phyloP scores from a whole-genome alignment of 2,888 invertebrate species.

The Drosophila formosana region DNA sequence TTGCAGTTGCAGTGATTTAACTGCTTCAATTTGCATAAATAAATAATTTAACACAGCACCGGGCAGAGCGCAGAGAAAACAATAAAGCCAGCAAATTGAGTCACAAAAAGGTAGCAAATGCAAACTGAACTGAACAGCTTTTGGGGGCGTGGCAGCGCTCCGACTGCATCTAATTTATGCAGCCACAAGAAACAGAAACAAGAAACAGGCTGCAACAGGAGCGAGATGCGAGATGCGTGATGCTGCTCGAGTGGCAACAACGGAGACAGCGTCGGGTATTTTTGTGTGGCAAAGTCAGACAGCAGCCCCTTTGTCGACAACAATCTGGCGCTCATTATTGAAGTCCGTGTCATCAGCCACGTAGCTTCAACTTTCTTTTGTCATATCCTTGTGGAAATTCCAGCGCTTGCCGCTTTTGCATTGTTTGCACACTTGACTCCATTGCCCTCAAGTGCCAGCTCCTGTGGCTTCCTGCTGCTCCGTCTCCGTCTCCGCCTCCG shows the following conservation, averaged over 20 bases:
- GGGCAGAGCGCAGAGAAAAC: no score
- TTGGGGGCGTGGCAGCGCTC: slow-evolving; percentile 30
- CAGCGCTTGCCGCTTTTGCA: slow-evolving; percentile 64
- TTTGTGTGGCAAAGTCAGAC: slow-evolving; percentile 37
- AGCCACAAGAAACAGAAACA: slow-evolving; percentile 18
- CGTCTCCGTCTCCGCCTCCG: neutral
- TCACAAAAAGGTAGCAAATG: slow-evolving; percentile 56
- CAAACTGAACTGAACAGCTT: slow-evolving; percentile 27
- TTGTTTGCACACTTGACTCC: slow-evolving; percentile 79
- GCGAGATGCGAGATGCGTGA: slow-evolving; percentile 47
- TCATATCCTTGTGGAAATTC: slow-evolving; percentile 63
- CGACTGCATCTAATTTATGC: slow-evolving; percentile 70
- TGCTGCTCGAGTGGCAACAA: slow-evolving; percentile 40
- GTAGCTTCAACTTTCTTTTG: slow-evolving; percentile 34
- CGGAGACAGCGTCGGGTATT: slow-evolving; percentile 6
- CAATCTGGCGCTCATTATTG: slow-evolving; percentile 71
- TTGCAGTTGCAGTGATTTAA: slow-evolving; percentile 60
- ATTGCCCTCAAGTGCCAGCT: slow-evolving; percentile 71
- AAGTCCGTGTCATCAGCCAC: slow-evolving; percentile 70
- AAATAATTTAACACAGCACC: slow-evolving; percentile 69
- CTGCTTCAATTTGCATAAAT: slow-evolving; percentile 80
- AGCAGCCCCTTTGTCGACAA: slow-evolving; percentile 28
- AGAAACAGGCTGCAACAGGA: slow-evolving; percentile 8
- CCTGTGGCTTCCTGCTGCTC: slow-evolving; percentile 34
- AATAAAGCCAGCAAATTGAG: slow-evolving; percentile 76